Conservation (phyloP, 2,888 invertebrate genomes). For the Timema cristinae region DNA sequence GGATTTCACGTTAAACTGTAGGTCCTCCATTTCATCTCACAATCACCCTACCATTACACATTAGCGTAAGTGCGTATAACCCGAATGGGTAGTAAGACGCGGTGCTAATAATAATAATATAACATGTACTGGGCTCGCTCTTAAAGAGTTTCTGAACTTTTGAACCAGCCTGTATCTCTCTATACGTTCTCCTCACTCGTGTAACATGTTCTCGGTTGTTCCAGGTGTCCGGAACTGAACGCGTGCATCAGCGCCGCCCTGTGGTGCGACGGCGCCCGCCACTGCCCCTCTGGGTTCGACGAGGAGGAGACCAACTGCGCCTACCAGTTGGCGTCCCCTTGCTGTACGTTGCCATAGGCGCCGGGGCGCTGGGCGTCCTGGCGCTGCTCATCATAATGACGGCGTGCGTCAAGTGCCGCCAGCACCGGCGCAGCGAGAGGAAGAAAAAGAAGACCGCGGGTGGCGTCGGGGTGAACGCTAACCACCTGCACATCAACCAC, state of each 20-base stretch:
- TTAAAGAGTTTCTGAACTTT: no score
- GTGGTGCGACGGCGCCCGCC: slow-evolving; percentile 75
- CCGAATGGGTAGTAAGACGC: no score
- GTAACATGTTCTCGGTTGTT: slow-evolving; percentile 28
- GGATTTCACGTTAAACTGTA: no score
- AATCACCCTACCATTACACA: no score
- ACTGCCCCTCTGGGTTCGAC: slow-evolving; percentile 78
- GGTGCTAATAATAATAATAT: no score
- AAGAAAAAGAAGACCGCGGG: slow-evolving; percentile 26
- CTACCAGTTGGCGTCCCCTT: slow-evolving; percentile 64
- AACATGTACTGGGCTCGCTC: no score
- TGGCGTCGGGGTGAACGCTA: slow-evolving; percentile 45
- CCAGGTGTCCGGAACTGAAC: slow-evolving; percentile 73
- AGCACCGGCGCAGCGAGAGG: slow-evolving; percentile 26
- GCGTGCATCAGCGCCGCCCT: slow-evolving; percentile 73
- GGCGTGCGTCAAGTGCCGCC: slow-evolving; percentile 47
- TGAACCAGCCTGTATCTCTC: no score
- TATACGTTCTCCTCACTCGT: no score
- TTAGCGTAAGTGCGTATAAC: no score
- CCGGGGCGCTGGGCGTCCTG: slow-evolving; percentile 59
- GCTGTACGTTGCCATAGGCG: slow-evolving; percentile 61
- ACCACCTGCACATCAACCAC: slow-evolving; percentile 54
- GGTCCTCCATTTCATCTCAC: no score
- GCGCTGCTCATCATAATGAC: slow-evolving; percentile 57
- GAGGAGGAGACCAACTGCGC: slow-evolving; percentile 74